Conservation (phyloP, 64 coral and sea anemone species). For the Acropora yongei region DNA sequence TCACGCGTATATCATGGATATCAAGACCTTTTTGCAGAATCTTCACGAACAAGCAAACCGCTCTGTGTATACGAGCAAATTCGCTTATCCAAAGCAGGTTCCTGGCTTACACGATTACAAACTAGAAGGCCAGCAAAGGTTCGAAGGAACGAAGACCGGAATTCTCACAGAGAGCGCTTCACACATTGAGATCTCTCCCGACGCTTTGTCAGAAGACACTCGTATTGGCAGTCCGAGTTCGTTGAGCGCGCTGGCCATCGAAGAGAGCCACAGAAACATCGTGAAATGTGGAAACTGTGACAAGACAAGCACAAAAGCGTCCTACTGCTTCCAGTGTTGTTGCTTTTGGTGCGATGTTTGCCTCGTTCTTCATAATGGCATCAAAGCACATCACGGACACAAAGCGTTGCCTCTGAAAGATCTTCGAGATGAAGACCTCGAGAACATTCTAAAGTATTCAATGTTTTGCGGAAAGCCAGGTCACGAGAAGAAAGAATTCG, state of each 20-base stretch:
- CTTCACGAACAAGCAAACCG: background rate
- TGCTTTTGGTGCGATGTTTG: constrained; percentile 9
- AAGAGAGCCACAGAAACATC: background rate
- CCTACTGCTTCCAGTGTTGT: constrained; percentile 26
- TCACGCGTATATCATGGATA: background rate
- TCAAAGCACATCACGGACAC: background rate
- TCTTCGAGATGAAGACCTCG: background rate
- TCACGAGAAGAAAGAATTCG: background rate
- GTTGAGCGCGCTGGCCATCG: background rate
- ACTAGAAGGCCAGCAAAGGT: background rate
- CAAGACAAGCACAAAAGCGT: background rate
- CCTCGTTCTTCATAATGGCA: background rate
- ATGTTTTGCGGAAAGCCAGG: background rate
- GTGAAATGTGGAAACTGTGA: constrained; percentile 32
- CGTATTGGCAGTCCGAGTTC: background rate
- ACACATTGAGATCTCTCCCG: too few relatives aligned
- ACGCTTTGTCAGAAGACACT: too few relatives aligned
- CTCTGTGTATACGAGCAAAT: background rate
- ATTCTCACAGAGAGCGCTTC: too few relatives aligned
- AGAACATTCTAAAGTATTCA: background rate
- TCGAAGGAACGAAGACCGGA: too few relatives aligned
- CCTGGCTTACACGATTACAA: constrained; percentile 2
- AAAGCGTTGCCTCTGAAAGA: background rate
- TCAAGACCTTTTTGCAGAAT: background rate
- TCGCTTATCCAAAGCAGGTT: constrained; percentile 9